Conservation (phyloP, 2,797 vertebrate species). For the Cottoperca gobio region DNA sequence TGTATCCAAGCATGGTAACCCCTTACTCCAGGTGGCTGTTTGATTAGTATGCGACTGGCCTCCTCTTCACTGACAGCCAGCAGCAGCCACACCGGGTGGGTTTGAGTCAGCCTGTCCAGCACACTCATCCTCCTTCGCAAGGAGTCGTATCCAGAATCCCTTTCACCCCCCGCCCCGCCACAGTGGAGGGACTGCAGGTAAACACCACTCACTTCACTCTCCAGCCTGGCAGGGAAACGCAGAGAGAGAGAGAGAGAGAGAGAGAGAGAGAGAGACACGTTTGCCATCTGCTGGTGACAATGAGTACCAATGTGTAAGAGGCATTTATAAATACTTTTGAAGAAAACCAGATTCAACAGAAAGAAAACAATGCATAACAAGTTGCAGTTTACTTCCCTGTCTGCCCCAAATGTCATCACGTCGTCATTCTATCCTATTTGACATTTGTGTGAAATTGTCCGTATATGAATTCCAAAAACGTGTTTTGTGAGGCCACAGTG, state of each 20-base stretch:
- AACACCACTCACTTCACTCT: constrained; percentile 84
- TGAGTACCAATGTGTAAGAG: rapidly evolving
- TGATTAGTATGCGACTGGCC: constrained; percentile 84
- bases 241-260: no score
- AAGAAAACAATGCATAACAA: neutral
- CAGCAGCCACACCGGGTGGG: constrained; percentile 93
- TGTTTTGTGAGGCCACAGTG: no score
- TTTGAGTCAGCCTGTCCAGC: constrained; percentile 91
- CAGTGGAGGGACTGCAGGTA: constrained; percentile 78
- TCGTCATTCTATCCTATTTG: no score
- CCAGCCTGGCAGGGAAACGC: constrained; percentile 77
- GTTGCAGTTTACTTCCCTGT: no score
- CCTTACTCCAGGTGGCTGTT: constrained; percentile 93
- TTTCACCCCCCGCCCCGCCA: constrained; percentile 76
- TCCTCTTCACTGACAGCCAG: constrained; percentile 89
- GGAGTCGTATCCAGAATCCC: constrained; percentile 93
- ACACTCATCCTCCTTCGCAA: constrained; percentile 91
- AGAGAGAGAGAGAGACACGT: no score
- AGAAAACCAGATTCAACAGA: neutral
- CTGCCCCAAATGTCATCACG: no score
- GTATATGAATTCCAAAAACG: no score
- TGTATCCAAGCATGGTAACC: neutral
- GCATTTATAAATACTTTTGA: neutral
- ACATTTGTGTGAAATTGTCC: no score
- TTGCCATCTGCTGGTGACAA: constrained; percentile 62